Conservation (phyloP, 2,797 vertebrate genomes). For the Intellagama lesueurii region DNA sequence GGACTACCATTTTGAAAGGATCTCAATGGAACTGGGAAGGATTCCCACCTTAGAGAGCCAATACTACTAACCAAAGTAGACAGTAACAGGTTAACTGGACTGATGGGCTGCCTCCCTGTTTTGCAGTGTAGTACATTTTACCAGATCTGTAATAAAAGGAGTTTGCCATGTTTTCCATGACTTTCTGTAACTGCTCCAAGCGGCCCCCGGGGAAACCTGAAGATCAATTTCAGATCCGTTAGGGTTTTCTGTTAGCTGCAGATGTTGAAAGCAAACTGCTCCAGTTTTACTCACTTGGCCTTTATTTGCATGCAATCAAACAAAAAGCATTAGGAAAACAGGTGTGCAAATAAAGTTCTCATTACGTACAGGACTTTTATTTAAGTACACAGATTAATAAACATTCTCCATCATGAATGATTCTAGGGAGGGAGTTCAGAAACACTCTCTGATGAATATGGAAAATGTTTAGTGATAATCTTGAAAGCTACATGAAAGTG, state of each 20-base stretch:
- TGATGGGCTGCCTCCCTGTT: too few species aligned
- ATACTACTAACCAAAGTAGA: not conserved
- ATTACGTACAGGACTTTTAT: conserved; percentile 27
- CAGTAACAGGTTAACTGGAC: not conserved
- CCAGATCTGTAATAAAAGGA: not conserved
- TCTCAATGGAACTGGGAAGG: not conserved
- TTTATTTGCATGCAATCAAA: conserved; percentile 24
- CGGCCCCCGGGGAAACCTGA: not conserved
- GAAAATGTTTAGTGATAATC: conserved; percentile 31
- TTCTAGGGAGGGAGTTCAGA: conserved; percentile 16
- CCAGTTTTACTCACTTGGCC: conserved; percentile 10
- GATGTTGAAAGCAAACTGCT: conserved; percentile 12
- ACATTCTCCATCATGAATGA: conserved; percentile 21
- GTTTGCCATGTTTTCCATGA: not conserved
- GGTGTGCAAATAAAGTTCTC: conserved; percentile 40
- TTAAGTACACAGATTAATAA: conserved; percentile 42
- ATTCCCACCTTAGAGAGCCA: not conserved
- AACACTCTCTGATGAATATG: conserved; percentile 31
- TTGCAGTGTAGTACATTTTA: not conserved
- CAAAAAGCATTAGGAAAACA: conserved; percentile 35
- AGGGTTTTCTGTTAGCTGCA: conserved; percentile 21
- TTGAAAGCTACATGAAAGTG: conserved; percentile 6
- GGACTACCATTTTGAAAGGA: not conserved
- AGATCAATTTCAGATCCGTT: conserved; percentile 1
- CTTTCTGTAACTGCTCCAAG: not conserved